Conservation (phyloP, 2,113 vertebrate genomes). For the Oreochromis aureus region DNA sequence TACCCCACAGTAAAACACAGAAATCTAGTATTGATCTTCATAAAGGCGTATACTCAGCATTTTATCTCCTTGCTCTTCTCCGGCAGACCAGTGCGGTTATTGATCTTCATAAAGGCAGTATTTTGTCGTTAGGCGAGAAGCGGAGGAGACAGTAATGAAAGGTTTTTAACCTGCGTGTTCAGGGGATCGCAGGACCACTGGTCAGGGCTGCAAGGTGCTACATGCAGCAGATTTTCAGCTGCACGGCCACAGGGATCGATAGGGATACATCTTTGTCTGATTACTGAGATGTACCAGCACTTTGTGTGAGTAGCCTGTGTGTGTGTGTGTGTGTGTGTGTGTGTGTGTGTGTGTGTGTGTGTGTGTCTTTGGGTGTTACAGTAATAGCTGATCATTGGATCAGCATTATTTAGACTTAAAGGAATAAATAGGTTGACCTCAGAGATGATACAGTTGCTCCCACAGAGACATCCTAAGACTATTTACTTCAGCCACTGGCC, state of each 20-base stretch:
- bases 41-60: constrained; percentile 44
- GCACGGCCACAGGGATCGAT: constrained; percentile 47
- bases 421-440: background rate
- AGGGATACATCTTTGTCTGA: constrained; percentile 64
- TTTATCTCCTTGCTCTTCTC: constrained; percentile 56
- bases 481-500: background rate
- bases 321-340: too few species aligned
- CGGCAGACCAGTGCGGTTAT: constrained; percentile 46
- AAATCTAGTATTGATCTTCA: constrained; percentile 63
- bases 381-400: background rate
- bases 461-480: background rate
- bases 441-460: background rate
- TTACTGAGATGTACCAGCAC: constrained; percentile 38
- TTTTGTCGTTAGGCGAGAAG: constrained; percentile 53
- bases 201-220: constrained; percentile 50
- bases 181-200: constrained; percentile 12
- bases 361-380: background rate
- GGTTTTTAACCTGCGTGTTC: constrained; percentile 61
- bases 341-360: background rate
- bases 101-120: constrained; percentile 66
- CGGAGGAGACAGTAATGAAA: constrained; percentile 61
- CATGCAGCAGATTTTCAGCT: constrained; percentile 54
- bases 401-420: background rate
- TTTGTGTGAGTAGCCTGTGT: background rate
- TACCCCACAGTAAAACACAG: constrained; percentile 63